phyloP scores from a whole-genome alignment of 2,888 invertebrate genomes.

The Oscheius sp. region DNA sequence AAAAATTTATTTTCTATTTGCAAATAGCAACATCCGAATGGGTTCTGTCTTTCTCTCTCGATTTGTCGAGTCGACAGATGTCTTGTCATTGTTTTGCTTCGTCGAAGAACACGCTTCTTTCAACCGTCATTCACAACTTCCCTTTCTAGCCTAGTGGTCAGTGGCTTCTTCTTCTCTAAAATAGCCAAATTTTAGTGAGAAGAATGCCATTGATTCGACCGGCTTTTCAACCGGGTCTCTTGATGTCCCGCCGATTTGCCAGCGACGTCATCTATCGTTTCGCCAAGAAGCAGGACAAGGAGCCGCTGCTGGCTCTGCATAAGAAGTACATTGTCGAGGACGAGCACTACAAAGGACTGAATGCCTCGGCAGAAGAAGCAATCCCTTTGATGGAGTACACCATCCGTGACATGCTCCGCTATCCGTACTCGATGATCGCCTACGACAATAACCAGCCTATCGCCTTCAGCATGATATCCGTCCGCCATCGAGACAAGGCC shows the following conservation, averaged over 20 bases:
- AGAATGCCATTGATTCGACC: background rate
- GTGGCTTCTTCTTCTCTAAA: background rate
- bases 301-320: background rate
- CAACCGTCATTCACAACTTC: too few relatives aligned
- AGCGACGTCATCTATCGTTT: conserved; percentile 18
- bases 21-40: too few relatives aligned
- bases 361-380: background rate
- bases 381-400: background rate
- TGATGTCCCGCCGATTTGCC: background rate
- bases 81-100: too few relatives aligned
- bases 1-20: too few relatives aligned
- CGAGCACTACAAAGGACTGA: conserved; percentile 11
- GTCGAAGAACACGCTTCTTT: too few relatives aligned
- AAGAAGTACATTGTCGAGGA: conserved; percentile 12
- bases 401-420: conserved; percentile 10
- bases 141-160: too few relatives aligned
- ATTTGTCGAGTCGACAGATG: too few relatives aligned
- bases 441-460: background rate
- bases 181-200: background rate
- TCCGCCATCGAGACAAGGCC: background rate
- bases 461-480: background rate
- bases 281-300: background rate
- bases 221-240: background rate
- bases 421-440: conserved; percentile 16
- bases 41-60: too few relatives aligned